phyloP scores from a whole-genome alignment of 2,888 invertebrate species.

The Eumacrocentrus americanus region DNA sequence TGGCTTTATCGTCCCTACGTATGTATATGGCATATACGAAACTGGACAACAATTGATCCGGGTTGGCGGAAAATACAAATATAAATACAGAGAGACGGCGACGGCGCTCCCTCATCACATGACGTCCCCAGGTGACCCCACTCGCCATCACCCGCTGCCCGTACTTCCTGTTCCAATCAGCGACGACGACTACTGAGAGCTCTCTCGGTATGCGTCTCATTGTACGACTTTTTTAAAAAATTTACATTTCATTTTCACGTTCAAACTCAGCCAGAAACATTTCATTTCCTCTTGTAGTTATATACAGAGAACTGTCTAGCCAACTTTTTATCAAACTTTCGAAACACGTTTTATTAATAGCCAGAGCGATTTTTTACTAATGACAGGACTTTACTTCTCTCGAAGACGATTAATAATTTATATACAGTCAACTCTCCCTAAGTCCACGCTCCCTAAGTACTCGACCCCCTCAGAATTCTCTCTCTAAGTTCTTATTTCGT shows the following conservation, averaged over 20 bases:
- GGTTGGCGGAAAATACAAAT: constrained; percentile 42
- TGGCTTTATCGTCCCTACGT: constrained; percentile 10
- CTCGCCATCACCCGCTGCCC: constrained; percentile 36
- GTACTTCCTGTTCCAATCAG: constrained; percentile 41
- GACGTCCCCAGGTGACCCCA: constrained; percentile 41
- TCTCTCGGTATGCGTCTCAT: not conserved
- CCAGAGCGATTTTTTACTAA: no score
- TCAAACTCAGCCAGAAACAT: not conserved
- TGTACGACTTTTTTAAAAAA: constrained; percentile 7
- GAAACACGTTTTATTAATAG: no score
- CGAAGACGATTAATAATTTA: no score
- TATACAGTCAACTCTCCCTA: no score
- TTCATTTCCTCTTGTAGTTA: not conserved
- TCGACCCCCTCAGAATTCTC: no score
- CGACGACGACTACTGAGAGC: constrained; percentile 6
- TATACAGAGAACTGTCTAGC: no score
- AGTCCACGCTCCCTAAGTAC: no score
- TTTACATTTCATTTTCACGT: not conserved
- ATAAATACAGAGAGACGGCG: constrained; percentile 36
- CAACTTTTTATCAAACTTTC: no score
- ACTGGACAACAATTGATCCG: constrained; percentile 47
- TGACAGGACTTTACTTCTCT: no score
- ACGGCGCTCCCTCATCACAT: constrained; percentile 44
- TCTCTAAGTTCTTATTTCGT: no score
- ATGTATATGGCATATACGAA: constrained; percentile 33